Conservation (phyloP, 1,140 invertebrate genomes). For the Latrodectus geometricus region DNA sequence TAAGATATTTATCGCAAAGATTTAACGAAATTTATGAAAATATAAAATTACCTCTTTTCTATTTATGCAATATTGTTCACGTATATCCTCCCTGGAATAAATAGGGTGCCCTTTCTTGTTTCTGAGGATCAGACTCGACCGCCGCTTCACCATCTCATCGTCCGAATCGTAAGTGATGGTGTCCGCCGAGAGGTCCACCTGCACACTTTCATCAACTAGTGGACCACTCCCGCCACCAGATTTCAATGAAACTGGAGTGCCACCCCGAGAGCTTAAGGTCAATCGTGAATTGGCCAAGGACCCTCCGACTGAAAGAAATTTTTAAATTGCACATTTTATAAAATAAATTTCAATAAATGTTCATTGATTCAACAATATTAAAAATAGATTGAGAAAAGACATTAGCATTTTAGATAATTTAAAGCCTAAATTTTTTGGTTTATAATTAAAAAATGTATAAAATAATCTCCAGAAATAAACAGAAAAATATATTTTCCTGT, state of each 20-base stretch:
- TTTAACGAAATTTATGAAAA: too few relatives aligned
- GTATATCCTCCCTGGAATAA: constrained; percentile 89
- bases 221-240: constrained; percentile 24
- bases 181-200: constrained; percentile 65
- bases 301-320: constrained; percentile 26
- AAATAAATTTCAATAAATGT: too few relatives aligned
- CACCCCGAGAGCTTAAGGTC: constrained; percentile 55
- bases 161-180: constrained; percentile 66
- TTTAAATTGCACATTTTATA: too few relatives aligned
- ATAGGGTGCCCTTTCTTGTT: constrained; percentile 73
- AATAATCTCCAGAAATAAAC: too few relatives aligned
- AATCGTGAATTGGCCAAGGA: constrained; percentile 57
- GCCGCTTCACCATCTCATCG: constrained; percentile 65
- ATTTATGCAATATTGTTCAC: constrained; percentile 92
- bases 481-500: too few relatives aligned
- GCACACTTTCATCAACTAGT: constrained; percentile 58
- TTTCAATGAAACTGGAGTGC: constrained; percentile 45
- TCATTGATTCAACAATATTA: too few relatives aligned
- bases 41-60: constrained; percentile 77
- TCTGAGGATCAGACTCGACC: constrained; percentile 61
- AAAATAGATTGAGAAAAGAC: too few relatives aligned
- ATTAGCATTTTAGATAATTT: too few relatives aligned
- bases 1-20: too few relatives aligned
- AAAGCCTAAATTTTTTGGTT: too few relatives aligned
- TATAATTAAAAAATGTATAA: too few relatives aligned